These are phyloP conservation scores for Alosa alosa DNA, from an alignment of 2,113 vertebrate genomes.

Conservation along the genomic window DNA sequence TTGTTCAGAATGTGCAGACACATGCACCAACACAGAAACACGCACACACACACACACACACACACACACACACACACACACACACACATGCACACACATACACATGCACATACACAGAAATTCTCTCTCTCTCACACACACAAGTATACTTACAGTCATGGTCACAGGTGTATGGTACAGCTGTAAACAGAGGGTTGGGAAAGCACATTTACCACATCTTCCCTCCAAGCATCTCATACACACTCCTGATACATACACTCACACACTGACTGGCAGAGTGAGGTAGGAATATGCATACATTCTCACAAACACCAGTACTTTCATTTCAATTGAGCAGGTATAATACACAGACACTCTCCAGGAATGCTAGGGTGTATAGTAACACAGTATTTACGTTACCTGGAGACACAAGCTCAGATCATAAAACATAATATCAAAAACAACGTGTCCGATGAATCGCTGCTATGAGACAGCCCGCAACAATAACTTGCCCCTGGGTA, in stretches of 20 bases:
- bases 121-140: too few relatives aligned
- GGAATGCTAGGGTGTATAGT: neutral
- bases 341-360: neutral
- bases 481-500: neutral
- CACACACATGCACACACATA: neutral
- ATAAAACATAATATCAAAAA: neutral
- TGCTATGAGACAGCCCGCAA: neutral
- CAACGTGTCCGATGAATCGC: neutral
- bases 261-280: too few relatives aligned
- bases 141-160: neutral
- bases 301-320: neutral
- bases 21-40: neutral
- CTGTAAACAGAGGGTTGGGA: neutral
- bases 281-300: too few relatives aligned
- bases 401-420: neutral
- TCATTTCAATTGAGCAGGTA: neutral
- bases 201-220: neutral
- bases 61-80: neutral
- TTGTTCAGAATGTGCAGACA: neutral
- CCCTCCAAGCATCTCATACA: neutral
- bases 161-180: too few relatives aligned
- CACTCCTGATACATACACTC: neutral
- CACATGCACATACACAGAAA: constrained; percentile 16
- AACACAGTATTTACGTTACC: neutral
- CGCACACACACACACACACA: constrained; percentile 1